Evolutionary conservation across 2,888 invertebrate species (phyloP).

Genomic region (Prenolepis imparis): DNA sequence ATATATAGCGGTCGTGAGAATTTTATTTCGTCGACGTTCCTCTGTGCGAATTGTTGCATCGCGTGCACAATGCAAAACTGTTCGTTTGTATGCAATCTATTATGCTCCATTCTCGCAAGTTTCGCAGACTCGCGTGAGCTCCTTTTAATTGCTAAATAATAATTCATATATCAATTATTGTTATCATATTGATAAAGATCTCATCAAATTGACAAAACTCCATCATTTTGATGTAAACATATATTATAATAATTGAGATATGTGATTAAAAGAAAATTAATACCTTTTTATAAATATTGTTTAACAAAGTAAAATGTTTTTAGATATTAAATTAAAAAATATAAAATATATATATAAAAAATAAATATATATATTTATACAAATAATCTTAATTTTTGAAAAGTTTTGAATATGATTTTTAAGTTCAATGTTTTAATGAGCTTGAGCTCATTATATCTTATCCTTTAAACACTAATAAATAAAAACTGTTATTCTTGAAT

Average conservation of each 20-base stretch:
- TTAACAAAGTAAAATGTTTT: background rate
- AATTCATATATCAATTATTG: background rate
- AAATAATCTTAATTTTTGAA: background rate
- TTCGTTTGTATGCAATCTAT: background rate
- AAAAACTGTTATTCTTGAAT: background rate
- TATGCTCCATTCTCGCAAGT: background rate
- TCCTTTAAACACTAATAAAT: background rate
- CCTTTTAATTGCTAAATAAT: slow-evolving; percentile 20
- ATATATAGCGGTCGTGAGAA: slow-evolving; percentile 50
- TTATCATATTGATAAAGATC: background rate
- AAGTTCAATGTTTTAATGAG: background rate
- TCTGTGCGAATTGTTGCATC: slow-evolving; percentile 26
- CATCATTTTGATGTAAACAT: background rate
- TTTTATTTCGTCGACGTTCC: slow-evolving; percentile 46
- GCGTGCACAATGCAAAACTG: slow-evolving; percentile 32
- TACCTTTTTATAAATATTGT: background rate
- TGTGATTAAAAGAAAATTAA: slow-evolving; percentile 11
- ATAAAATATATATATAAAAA: background rate
- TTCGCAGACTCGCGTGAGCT: slow-evolving; percentile 9
- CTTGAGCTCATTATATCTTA: background rate
- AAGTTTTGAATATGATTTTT: background rate
- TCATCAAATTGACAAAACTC: background rate
- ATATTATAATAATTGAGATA: background rate
- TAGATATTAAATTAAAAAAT: background rate
- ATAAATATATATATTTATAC: no score